Conservation (phyloP, 2,797 vertebrate genomes). For the Sebastes dallii region DNA sequence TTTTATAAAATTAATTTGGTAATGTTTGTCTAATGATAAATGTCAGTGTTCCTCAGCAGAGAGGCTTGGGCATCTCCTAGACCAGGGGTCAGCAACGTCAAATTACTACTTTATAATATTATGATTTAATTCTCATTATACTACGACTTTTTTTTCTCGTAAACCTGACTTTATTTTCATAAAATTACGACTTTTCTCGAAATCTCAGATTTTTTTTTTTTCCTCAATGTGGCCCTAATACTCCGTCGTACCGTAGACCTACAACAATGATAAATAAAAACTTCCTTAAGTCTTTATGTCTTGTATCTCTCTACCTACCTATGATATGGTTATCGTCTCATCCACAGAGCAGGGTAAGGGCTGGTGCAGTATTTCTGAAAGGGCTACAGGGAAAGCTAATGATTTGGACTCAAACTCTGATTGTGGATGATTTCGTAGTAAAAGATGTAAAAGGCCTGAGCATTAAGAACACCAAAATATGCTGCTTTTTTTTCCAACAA, state of each 20-base stretch:
- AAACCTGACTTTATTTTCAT: no score
- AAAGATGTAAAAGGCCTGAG: neutral
- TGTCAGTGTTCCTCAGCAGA: neutral
- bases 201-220: no score
- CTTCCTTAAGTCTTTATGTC: neutral
- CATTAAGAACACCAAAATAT: neutral
- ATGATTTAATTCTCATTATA: no score
- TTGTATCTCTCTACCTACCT: neutral
- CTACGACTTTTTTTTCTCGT: no score
- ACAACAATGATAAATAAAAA: no score
- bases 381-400: neutral
- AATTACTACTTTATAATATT: no score
- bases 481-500: neutral
- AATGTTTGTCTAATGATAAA: neutral
- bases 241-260: no score
- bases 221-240: no score
- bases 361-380: neutral
- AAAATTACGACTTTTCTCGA: no score
- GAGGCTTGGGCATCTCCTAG: neutral
- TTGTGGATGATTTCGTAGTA: neutral
- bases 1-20: neutral
- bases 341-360: neutral
- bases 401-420: neutral
- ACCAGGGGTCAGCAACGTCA: no score
- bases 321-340: neutral